Base-by-base conservation (phyloP, 2,888 invertebrate genomes). In the Biston betularia region DNA sequence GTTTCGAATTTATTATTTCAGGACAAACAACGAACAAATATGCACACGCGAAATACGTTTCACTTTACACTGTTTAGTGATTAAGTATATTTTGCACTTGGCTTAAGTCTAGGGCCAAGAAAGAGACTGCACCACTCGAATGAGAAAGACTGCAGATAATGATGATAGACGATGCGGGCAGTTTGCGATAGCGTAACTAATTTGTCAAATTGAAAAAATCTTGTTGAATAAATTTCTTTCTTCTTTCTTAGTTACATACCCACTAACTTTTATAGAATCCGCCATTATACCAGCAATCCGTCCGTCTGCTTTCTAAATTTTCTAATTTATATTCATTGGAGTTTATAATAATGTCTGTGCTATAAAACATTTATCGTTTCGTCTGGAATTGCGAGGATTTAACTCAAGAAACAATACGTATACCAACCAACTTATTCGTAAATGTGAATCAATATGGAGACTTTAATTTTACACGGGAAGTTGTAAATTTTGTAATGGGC, bases 351-450 rank as follows among this genome's bases (percentile, higher is more conserved):
- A 52, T 44, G 49, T 40, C 62, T 58, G 53, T 11, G 49, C 15
- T 50, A 58, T 73, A 71, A 71, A 73, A 63, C 33, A 14, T 46
- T 65, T 65, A 67, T 71, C 24, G 64, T 54, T 71, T 53, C 69
- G 62, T 63, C 61, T 67, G 59, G 65, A 68, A 66, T 56, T 15
- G 60, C 69, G 63, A 50, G 57, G 65, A 59, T 61, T 61, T 50
- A 63, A 74, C 72, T 34, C 45, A 15, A 15, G 63, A 63, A 66
- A 64, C 57, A 67, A 64, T 63, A 57, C 63, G 45, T 14, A 56
- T 9, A n/a, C 8, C 8, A 38, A 53, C 52, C 6, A 38, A 3
- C 14, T 15, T 38, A 52, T 35, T 0, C 33, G n/a, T n/a, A 38
- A 6, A 4, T 38, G 2, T 9, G 15, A 8, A 5, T 7, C 14